Conservation (phyloP, 2,888 invertebrate genomes). For the Phalangium opilio region DNA sequence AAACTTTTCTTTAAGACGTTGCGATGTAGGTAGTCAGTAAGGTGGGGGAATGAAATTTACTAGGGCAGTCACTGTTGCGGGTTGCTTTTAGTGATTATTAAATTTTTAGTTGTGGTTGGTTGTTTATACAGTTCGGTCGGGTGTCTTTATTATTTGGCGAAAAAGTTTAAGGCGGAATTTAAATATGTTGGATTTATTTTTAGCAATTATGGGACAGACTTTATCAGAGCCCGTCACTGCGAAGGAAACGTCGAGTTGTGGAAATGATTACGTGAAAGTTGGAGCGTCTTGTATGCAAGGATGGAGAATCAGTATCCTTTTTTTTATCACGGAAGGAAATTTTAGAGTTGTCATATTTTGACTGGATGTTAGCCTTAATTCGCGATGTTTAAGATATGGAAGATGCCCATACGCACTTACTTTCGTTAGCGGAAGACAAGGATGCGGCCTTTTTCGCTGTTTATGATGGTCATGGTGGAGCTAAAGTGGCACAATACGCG, state of each 20-base stretch:
- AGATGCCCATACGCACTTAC: constrained; percentile 91
- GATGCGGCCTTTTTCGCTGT: constrained; percentile 89
- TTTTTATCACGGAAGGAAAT: background rate
- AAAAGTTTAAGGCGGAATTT: no score
- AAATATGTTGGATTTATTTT: background rate
- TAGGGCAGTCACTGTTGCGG: no score
- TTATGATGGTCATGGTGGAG: constrained; percentile 88
- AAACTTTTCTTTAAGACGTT: no score
- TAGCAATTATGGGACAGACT: constrained; percentile 76
- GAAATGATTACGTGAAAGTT: constrained; percentile 45
- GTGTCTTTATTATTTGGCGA: no score
- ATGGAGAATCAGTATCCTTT: constrained; percentile 69
- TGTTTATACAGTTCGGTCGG: no score
- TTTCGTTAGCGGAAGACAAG: constrained; percentile 72
- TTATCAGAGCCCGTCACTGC: constrained; percentile 86
- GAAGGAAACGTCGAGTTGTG: constrained; percentile 34
- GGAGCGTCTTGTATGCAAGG: constrained; percentile 99
- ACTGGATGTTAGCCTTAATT: background rate
- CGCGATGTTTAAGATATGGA: constrained; percentile 54
- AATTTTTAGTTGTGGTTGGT: no score
- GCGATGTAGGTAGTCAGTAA: no score
- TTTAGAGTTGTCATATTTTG: background rate
- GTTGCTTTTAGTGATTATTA: no score
- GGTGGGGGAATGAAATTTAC: no score
- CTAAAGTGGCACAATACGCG: constrained; percentile 83